Evolutionary conservation across 2,888 invertebrate species (phyloP).

Genomic region (Fabriciana adippe): DNA sequence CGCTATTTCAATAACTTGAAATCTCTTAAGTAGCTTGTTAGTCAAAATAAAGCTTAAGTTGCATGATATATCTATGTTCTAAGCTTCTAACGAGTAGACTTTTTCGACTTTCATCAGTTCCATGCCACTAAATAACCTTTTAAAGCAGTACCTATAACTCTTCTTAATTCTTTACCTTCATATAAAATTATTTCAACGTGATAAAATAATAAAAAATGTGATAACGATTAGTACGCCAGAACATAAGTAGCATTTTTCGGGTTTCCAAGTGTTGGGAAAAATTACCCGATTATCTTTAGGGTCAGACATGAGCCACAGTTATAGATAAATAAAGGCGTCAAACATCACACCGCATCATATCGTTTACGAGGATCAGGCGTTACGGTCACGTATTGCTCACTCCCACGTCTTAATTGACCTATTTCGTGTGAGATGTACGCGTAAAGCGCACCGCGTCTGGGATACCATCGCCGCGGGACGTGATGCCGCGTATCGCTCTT

Average conservation of each 20-base stretch:
- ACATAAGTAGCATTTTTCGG: conserved; percentile 29
- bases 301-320: conserved; percentile 55
- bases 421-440: conserved; percentile 78
- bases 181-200: too few species aligned
- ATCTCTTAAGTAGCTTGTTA: too few species aligned
- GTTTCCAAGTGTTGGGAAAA: conserved; percentile 18
- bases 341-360: conserved; percentile 68
- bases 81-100: too few species aligned
- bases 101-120: too few species aligned
- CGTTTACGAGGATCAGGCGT: conserved; percentile 65
- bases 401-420: conserved; percentile 82
- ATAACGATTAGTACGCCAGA: background rate
- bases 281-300: conserved; percentile 38
- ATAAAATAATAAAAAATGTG: too few species aligned
- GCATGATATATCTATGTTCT: too few species aligned
- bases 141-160: too few species aligned
- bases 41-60: too few species aligned
- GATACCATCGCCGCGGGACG: conserved; percentile 78
- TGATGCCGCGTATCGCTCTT: conserved; percentile 58
- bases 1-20: too few species aligned
- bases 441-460: conserved; percentile 64
- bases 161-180: too few species aligned
- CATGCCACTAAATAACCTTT: too few species aligned
- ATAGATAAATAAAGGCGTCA: conserved; percentile 69
- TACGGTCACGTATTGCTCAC: conserved; percentile 77